A percentile compares a stretch with the other conserved stretches of the same genome.
Conservation (phyloP, 2,888 invertebrate species). For the Carterocephalus palaemon region DNA sequence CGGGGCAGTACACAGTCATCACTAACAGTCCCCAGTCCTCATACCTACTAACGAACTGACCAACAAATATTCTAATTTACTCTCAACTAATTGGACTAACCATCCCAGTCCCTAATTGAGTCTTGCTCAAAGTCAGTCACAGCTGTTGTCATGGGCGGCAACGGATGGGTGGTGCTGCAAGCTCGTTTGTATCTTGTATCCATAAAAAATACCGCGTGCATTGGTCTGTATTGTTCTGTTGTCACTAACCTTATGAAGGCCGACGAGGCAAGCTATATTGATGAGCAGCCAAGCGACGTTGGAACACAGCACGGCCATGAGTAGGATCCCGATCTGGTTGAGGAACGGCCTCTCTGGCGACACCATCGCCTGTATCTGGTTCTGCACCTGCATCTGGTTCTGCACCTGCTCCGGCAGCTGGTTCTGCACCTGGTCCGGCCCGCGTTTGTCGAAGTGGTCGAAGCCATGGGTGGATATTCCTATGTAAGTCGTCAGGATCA, state of each 20-base stretch:
- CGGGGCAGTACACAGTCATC: no score
- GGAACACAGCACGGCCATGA: constrained; percentile 36
- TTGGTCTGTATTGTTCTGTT: no score
- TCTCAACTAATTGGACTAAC: no score
- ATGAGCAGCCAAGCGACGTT: constrained; percentile 41
- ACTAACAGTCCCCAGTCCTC: no score
- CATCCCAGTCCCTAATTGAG: no score
- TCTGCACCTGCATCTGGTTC: constrained; percentile 5
- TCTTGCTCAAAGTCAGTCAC: no score
- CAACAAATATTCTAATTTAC: no score
- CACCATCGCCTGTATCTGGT: constrained; percentile 13
- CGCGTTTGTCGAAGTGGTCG: constrained; percentile 37
- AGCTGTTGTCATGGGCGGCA: no score
- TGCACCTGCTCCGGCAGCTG: constrained; percentile 16
- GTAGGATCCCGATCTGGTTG: constrained; percentile 33
- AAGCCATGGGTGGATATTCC: constrained; percentile 41
- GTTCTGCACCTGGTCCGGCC: constrained; percentile 18
- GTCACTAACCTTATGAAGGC: constrained; percentile 43
- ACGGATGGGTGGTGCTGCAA: no score
- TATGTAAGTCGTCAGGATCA: constrained; percentile 34
- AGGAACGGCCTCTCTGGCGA: constrained; percentile 32
- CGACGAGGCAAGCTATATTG: constrained; percentile 45
- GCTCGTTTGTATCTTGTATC: no score
- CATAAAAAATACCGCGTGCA: no score
- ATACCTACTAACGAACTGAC: no score